Percentiles rank a stretch among this genome's conserved stretches.
Conservation (phyloP, 1,140 invertebrate genomes). For the Trinorchestia longiramus region DNA sequence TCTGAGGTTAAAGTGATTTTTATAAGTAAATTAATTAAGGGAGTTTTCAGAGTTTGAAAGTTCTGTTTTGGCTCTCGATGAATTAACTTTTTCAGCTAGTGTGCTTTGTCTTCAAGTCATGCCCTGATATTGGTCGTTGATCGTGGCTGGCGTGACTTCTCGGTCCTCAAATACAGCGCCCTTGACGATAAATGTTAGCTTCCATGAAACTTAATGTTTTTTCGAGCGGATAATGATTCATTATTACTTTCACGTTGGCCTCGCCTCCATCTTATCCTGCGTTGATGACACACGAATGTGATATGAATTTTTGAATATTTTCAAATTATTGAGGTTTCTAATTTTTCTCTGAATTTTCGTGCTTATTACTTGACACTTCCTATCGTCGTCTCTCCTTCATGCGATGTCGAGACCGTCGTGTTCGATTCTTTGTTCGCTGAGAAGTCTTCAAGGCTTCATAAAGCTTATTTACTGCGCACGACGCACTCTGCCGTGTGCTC, state of each 20-base stretch:
- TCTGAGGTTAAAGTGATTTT: not conserved
- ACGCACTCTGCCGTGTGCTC: not conserved
- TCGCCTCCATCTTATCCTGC: not conserved
- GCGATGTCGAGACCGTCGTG: not conserved
- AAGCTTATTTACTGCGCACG: constrained; percentile 33
- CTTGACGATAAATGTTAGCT: not conserved
- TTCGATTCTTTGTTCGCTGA: not conserved
- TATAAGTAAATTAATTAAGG: too few relatives aligned
- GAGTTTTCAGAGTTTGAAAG: not conserved
- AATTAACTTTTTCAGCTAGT: not conserved
- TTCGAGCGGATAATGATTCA: not conserved
- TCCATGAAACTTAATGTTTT: not conserved
- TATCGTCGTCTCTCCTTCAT: not conserved
- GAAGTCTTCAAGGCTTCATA: constrained; percentile 18
- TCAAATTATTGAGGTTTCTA: not conserved
- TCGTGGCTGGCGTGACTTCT: not conserved
- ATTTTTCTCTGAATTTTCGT: not conserved
- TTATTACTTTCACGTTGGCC: not conserved
- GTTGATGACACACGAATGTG: not conserved
- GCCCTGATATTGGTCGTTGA: not conserved
- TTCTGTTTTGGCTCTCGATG: not conserved
- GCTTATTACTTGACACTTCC: not conserved
- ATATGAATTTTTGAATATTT: not conserved
- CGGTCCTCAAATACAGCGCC: not conserved
- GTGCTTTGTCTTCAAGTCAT: not conserved